Base-by-base conservation (phyloP, 2,113 vertebrate species). In the Oryzias celebensis region DNA sequence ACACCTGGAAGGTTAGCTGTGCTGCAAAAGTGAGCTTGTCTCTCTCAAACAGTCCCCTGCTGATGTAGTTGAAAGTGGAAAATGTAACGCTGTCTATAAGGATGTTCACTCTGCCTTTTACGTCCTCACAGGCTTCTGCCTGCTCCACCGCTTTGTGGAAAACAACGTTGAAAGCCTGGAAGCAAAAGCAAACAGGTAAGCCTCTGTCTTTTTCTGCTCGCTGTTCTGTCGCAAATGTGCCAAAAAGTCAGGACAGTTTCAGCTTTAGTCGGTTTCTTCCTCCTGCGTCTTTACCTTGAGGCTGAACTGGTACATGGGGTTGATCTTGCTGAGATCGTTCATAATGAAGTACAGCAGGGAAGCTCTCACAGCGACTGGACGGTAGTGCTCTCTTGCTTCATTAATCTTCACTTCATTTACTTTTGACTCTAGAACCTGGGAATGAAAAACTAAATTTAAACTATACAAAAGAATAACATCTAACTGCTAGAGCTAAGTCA, bases 321-420 rank as follows among this genome's bases (percentile, higher is more conserved):
- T 94, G 89, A 94, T 95, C 90, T 94, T 93, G 87, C 93, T 93
- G 61, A 92, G 87, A 75, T 94, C 91, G 46, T 93, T 93, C 87
- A 87, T 90, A 82, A 94, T 93, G 58, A 95, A 94, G 83, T 84
- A 95, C 64, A 94, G 90, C 53, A 93, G 67, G 3, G 92, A 93
- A 8, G 91, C 91, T 74, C 89, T 90, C 76, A 90, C 88, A 36
- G 92, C 91, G 24, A 92, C 93, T 1, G 88, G 84, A 15, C 90
- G 90, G 67, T 94, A 94, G 70, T 91, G 89, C 20, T 93, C 92
- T 63, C 63, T 77, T 41, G 90, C 91, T 81, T 94, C 91, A 58
- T 91, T 92, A 76, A 91, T 94, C 85, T 93, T 94, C 71, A 93
- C 86, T 80, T 91, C 91, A 23, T 92, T 93, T 73, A 89, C 91